Evolutionary conservation across 2,888 invertebrate genomes (phyloP), one percentile per base, ranked within the genome.

Genomic region (Plebejus melissa): DNA sequence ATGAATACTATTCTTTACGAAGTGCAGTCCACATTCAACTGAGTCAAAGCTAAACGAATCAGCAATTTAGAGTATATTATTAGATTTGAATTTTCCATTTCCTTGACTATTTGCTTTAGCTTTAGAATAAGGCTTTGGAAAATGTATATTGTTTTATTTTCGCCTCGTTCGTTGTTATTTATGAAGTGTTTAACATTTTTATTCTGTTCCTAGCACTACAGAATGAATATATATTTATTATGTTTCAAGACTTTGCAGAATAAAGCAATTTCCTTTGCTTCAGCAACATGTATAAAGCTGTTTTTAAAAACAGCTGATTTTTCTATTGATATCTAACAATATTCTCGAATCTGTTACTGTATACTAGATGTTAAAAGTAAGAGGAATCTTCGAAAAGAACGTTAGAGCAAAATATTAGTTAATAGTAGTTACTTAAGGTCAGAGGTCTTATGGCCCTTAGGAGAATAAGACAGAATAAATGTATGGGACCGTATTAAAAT

Each of bases 1-100:
- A 36, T 65, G 9, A 65, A 65, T 32, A 36, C 32, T 36, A 36
- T 65, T 65, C 32, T 36, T 65, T 16, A 32, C 32, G 65, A 65
- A 65, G 16, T 32, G 65, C 4, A 70, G 7, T 70, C 41, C 70
- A 41, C 7, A 70, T 70, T 70, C n/a, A 70, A 41, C 41, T 41
- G 70, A 38, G 38, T 70, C 70, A 38, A 70, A 70, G 70, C 70
- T 70, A 70, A 70, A 41, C 70, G 70, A 70, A 70, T 70, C 70
- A 41, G n/a, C 70, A 70, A 70, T 70, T 70, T 70, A 11, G 70
- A 70, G 41, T 70, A 65, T 65, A 36, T 70, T 41, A 38, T 70
- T 70, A 4, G 70, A 70, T 70, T 70, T 70, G 41, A 41, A 70
- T 70, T 70, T 70, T 41, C 70, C 70, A 69, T 69, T 41, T 69